Evolutionary conservation across 2,113 vertebrate genomes (phyloP).

Genomic region (Pipa parva): DNA sequence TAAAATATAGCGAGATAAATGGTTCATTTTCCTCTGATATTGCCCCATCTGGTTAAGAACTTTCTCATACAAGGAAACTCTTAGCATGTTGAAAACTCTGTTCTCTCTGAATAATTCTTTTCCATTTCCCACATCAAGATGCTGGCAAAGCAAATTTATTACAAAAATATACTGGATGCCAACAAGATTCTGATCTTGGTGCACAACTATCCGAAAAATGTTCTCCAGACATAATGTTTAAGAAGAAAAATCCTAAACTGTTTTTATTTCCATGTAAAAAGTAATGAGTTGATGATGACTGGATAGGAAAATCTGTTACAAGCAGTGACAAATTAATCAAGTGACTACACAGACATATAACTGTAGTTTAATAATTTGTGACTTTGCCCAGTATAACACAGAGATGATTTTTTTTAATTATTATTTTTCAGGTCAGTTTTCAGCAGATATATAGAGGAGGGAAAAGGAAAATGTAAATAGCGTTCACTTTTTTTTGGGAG

Average conservation of each 20-base stretch:
- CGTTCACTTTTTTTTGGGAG: too few relatives aligned
- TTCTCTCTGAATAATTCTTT: slow-evolving; percentile 8
- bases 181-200: slow-evolving; percentile 24
- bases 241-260: slow-evolving; percentile 5
- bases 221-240: slow-evolving; percentile 22
- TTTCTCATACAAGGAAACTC: slow-evolving; percentile 10
- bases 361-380: neutral
- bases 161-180: slow-evolving; percentile 23
- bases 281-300: neutral
- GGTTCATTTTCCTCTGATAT: neutral
- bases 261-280: slow-evolving; percentile 22
- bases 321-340: slow-evolving; percentile 20
- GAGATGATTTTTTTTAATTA: neutral
- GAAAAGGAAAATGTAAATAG: too few relatives aligned
- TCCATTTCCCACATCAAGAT: slow-evolving; percentile 27
- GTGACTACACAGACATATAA: slow-evolving; percentile 4
- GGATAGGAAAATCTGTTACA: slow-evolving; percentile 14
- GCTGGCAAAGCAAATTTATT: slow-evolving; percentile 27
- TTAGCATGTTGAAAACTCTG: neutral
- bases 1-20: too few relatives aligned
- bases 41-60: neutral
- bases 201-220: slow-evolving; percentile 13
- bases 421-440: too few relatives aligned
- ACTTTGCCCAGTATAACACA: neutral
- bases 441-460: too few relatives aligned